phyloP scores from a whole-genome alignment of 2,113 vertebrate genomes.

The Syrmaticus mikado region DNA sequence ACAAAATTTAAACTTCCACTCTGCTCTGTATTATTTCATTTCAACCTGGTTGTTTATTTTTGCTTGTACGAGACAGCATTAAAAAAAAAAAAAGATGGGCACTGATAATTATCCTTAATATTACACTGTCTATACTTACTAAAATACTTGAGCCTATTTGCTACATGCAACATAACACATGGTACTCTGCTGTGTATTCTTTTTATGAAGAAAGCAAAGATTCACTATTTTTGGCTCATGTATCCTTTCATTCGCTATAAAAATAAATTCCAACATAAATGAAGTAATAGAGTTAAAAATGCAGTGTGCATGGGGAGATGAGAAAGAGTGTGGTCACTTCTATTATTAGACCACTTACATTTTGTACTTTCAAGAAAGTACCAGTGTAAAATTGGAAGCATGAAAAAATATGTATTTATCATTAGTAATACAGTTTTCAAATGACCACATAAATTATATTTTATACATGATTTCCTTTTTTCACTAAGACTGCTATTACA shows the following conservation, averaged over 20 bases:
- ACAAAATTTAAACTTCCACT: background rate
- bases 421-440: background rate
- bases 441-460: background rate
- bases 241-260: background rate
- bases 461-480: background rate
- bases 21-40: background rate
- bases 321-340: background rate
- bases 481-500: background rate
- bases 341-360: background rate
- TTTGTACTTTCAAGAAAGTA: background rate
- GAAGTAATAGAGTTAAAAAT: background rate
- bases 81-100: background rate
- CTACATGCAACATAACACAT: background rate
- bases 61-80: background rate
- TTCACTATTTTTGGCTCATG: background rate
- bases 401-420: background rate
- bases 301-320: background rate
- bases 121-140: background rate
- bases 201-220: background rate
- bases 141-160: background rate
- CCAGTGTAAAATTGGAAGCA: background rate
- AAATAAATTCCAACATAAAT: background rate
- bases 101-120: background rate
- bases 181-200: background rate
- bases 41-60: background rate